Evolutionary conservation across 1,140 invertebrate genomes (phyloP).

Genomic region (Dendroctonus ponderosae): DNA sequence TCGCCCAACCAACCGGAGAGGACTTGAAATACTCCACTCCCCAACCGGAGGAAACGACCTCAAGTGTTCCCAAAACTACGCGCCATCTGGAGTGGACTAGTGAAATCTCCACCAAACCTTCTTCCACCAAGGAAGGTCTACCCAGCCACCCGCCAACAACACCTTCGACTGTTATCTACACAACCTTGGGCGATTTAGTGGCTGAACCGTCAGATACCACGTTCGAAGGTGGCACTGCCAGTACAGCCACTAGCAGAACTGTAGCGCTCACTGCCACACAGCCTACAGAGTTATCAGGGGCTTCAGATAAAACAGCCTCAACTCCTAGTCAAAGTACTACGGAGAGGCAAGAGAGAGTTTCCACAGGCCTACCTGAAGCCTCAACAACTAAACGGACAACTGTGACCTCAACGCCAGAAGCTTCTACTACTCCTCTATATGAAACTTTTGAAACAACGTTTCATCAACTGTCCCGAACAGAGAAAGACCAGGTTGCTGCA

Average conservation of each 20-base stretch:
- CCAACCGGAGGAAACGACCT: background rate
- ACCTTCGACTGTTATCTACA: too few relatives aligned
- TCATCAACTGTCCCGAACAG: too few relatives aligned
- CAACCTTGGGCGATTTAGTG: background rate
- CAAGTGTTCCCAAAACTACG: background rate
- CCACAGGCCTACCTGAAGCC: too few relatives aligned
- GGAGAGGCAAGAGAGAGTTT: too few relatives aligned
- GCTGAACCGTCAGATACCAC: conserved; percentile 9
- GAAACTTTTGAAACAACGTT: too few relatives aligned
- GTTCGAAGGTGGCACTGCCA: background rate
- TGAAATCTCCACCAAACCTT: background rate
- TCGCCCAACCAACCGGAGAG: background rate
- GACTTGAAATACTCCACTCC: conserved; percentile 11
- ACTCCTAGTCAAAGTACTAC: background rate
- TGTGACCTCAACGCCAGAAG: too few relatives aligned
- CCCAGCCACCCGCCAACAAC: background rate
- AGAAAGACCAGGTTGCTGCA: too few relatives aligned
- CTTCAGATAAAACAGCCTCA: background rate
- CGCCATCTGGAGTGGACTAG: background rate
- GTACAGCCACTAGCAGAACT: background rate
- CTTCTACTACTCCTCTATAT: too few relatives aligned
- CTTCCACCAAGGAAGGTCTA: background rate
- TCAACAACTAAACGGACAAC: too few relatives aligned
- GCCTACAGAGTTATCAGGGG: background rate
- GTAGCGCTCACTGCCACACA: background rate